These are phyloP conservation scores for Lineus longissimus DNA, from an alignment of 1,140 invertebrate species.

Conservation along the genomic window DNA sequence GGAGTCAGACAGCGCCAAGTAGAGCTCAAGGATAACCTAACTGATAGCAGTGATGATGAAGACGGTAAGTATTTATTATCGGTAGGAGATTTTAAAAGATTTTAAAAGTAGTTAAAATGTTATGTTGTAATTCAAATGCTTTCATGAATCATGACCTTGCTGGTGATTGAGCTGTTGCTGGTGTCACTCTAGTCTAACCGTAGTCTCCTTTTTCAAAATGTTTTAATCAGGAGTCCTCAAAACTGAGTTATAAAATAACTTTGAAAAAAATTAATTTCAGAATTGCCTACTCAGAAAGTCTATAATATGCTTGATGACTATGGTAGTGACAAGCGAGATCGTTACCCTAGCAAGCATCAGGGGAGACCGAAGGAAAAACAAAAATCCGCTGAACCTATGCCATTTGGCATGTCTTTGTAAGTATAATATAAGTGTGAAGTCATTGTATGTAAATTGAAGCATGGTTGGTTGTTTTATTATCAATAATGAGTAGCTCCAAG, in stretches of 20 bases:
- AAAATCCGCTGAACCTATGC: not conserved
- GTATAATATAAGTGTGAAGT: not conserved
- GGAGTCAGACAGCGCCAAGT: conserved; percentile 23
- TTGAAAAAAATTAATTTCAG: conserved; percentile 17
- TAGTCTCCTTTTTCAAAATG: too few relatives aligned
- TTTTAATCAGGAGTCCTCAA: too few relatives aligned
- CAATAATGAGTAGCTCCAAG: too few relatives aligned
- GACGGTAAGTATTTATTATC: not conserved
- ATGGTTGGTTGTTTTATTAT: too few relatives aligned
- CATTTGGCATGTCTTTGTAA: not conserved
- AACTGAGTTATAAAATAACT: not conserved
- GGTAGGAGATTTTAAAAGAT: not conserved
- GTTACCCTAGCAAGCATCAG: conserved; percentile 8
- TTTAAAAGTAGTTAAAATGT: too few relatives aligned
- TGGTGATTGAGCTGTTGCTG: too few relatives aligned
- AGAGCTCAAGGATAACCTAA: not conserved
- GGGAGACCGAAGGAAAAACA: too few relatives aligned
- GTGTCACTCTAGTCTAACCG: too few relatives aligned
- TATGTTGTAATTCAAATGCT: not conserved
- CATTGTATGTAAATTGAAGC: not conserved
- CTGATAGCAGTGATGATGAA: not conserved
- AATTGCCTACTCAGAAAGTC: conserved; percentile 38
- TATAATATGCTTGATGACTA: conserved; percentile 46
- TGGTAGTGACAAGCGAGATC: conserved; percentile 33
- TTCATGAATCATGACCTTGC: too few relatives aligned